These are phyloP conservation scores for Cantharis nigra DNA, from an alignment of 2,888 invertebrate species.

Conservation along the genomic window DNA sequence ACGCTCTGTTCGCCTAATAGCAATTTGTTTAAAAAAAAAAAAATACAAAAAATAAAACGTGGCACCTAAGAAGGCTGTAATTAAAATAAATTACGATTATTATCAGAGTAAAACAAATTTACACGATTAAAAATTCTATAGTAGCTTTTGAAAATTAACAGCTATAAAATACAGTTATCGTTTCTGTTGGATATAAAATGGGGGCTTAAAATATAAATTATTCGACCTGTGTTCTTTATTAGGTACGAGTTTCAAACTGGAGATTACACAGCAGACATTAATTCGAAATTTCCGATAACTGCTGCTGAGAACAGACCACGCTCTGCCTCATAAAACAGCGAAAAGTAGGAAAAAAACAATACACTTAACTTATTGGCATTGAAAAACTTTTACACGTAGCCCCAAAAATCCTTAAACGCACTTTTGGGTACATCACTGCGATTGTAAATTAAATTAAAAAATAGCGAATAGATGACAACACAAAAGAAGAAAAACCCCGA, in stretches of 20 bases:
- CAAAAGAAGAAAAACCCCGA: not conserved
- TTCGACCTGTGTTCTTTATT: slow-evolving; percentile 42
- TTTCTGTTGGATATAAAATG: slow-evolving; percentile 39
- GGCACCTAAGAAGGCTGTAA: not conserved
- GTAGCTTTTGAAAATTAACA: slow-evolving; percentile 39
- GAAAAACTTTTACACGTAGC: slow-evolving; percentile 26
- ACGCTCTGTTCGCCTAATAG: too few species aligned
- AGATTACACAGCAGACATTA: slow-evolving; percentile 50
- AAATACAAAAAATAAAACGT: not conserved
- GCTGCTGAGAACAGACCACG: slow-evolving; percentile 18
- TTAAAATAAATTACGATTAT: slow-evolving; percentile 19
- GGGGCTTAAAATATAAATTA: slow-evolving; percentile 45
- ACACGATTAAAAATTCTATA: slow-evolving; percentile 25
- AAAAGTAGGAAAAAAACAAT: slow-evolving; percentile 34
- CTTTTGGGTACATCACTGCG: not conserved
- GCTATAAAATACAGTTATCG: slow-evolving; percentile 45
- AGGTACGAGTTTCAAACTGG: slow-evolving; percentile 43
- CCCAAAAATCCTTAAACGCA: not conserved
- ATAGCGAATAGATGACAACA: not conserved
- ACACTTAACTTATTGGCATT: slow-evolving; percentile 38
- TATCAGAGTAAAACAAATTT: slow-evolving; percentile 6
- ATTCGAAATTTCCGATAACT: slow-evolving; percentile 47
- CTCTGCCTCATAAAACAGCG: slow-evolving; percentile 34
- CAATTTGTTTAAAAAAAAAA: too few species aligned
- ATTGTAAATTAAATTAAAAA: not conserved